A percentile compares a stretch with the other conserved stretches of the same genome.
phyloP scores from a whole-genome alignment of 2,888 invertebrate genomes.

The Sminthurinus aureus region DNA sequence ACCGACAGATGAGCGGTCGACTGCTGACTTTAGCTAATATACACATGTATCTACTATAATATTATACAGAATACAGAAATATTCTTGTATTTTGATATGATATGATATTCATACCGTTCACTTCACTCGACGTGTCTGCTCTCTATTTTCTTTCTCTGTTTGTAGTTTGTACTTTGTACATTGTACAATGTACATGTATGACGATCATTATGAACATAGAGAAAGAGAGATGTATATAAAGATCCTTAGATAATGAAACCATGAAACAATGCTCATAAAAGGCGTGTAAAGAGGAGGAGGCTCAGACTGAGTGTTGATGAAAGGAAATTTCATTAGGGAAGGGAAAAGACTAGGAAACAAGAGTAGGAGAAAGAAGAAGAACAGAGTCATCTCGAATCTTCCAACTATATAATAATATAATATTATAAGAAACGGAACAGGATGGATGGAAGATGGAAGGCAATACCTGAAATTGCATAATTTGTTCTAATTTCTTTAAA shows the following conservation, averaged over 20 bases:
- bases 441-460: conserved; percentile 54
- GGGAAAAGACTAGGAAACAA: conserved; percentile 32
- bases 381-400: conserved; percentile 18
- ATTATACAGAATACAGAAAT: too few species aligned
- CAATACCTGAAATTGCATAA: conserved; percentile 61
- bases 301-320: conserved; percentile 57
- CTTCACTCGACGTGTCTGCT: too few species aligned
- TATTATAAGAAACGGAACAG: not conserved
- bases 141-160: too few species aligned
- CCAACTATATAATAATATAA: conserved; percentile 4
- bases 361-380: conserved; percentile 16
- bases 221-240: conserved; percentile 43
- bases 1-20: not conserved
- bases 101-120: too few species aligned
- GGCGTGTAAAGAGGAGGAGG: conserved; percentile 49
- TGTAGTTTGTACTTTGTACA: too few species aligned
- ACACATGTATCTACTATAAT: too few species aligned
- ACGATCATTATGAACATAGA: not conserved
- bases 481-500: conserved; percentile 61
- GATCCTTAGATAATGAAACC: conserved; percentile 56
- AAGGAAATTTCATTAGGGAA: conserved; percentile 56
- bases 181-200: not conserved
- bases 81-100: too few species aligned
- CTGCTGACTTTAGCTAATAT: not conserved
- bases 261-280: conserved; percentile 60